Evolutionary conservation across 2,888 invertebrate species (phyloP), one percentile per base, ranked within the genome.

Genomic region (Artemia sinica): DNA sequence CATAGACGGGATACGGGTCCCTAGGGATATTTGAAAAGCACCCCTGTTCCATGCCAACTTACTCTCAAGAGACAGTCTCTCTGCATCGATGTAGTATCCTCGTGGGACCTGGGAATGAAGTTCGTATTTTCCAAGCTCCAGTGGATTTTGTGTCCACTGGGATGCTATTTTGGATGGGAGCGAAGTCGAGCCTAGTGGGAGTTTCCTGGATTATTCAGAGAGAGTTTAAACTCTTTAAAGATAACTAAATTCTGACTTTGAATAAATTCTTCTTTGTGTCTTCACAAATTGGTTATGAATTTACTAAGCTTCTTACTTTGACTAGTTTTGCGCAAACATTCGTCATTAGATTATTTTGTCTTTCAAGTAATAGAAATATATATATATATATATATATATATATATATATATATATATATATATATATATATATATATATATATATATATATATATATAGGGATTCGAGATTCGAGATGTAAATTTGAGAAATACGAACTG

Each of bases 91-190:
- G 63, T 10, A 58, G n/a, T 18, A 18, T 28, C 63, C 63, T 28
- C 10, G 63, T 18, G 63, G 41, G 41, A 28, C n/a, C 28, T 10
- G 63, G 63, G 63, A 58, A 58, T 58, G 63, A 58, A 58, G 63
- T 58, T 58, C 63, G 63, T 58, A 58, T 58, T 58, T 58, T 58
- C 63, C 63, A 58, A 58, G 63, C 63, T 58, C 63, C 63, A 58
- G 63, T 28, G 63, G 63, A 58, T 58, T 58, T 28, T 18, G 10
- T 58, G 14, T 28, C 63, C n/a, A 18, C 11, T n/a, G 63, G 63
- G 28, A 28, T 58, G 9, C 63, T 58, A 58, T 58, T 58, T 58
- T 28, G 41, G 63, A 58, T 58, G 63, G 63, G n/a, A 58, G 63
- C 63, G 9, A 58, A 58, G 63, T 58, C 11, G 28, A 58, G 63